Evolutionary conservation across 1,140 invertebrate genomes (phyloP).

Genomic region (Laodelphax striatellus): DNA sequence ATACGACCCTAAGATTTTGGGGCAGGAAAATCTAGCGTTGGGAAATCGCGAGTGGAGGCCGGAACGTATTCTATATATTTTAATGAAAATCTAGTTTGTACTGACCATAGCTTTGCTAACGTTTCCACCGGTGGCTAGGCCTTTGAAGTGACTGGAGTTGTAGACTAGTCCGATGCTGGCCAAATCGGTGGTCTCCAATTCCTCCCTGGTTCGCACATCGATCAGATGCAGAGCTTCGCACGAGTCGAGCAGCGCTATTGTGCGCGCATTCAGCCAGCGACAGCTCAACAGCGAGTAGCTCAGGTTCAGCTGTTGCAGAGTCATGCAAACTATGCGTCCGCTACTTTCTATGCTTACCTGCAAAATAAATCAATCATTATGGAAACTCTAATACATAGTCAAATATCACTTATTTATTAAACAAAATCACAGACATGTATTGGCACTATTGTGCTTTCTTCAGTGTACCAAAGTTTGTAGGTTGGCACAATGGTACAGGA

Average conservation of each 20-base stretch:
- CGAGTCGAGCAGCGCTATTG: constrained; percentile 72
- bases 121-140: constrained; percentile 62
- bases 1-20: no score
- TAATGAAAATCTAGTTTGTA: no score
- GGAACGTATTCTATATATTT: no score
- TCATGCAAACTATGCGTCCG: constrained; percentile 13
- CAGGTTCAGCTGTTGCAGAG: constrained; percentile 26
- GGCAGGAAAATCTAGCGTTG: no score
- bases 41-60: no score
- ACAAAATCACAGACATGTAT: no score
- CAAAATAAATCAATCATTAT: constrained; percentile 8
- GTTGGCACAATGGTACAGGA: no score
- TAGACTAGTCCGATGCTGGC: constrained; percentile 80
- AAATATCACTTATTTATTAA: no score
- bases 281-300: constrained; percentile 37
- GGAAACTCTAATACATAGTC: no score
- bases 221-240: constrained; percentile 77
- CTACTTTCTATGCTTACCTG: constrained; percentile 20
- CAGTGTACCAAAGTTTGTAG: no score
- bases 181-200: constrained; percentile 72
- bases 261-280: constrained; percentile 80
- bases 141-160: constrained; percentile 85
- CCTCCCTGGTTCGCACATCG: constrained; percentile 76
- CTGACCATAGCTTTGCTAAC: constrained; percentile 62
- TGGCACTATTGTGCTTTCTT: no score